A percentile compares a stretch with the other conserved stretches of the same genome.
These are phyloP conservation scores for Ambastaia sidthimunki DNA, from an alignment of 2,797 vertebrate species.

Conservation along the genomic window DNA sequence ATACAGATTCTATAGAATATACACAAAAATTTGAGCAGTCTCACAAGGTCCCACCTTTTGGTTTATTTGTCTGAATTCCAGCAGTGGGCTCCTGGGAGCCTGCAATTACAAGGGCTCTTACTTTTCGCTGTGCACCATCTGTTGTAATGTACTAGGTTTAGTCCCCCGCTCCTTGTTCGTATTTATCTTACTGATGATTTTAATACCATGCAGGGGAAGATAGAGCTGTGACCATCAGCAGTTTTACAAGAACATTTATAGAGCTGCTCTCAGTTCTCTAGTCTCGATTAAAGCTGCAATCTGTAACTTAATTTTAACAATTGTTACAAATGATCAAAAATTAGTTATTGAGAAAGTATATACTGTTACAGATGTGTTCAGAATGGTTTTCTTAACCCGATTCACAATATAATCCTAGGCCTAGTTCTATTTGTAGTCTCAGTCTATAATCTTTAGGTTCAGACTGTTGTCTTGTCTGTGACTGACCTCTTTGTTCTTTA, in stretches of 20 bases:
- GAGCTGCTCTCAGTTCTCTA: conserved; percentile 4
- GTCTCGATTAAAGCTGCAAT: conserved; percentile 14
- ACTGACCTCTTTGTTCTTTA: too few species aligned
- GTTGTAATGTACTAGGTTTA: conserved; percentile 49
- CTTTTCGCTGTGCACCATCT: conserved; percentile 57
- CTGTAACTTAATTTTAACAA: too few species aligned
- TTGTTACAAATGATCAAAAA: too few species aligned
- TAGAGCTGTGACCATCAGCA: conserved; percentile 34
- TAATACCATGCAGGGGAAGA: conserved; percentile 42
- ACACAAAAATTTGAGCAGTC: conserved; percentile 23
- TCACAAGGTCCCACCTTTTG: conserved; percentile 43
- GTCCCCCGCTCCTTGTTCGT: conserved; percentile 51
- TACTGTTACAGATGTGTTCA: too few species aligned
- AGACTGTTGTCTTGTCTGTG: too few species aligned
- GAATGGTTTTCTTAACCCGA: too few species aligned
- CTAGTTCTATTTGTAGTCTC: too few species aligned
- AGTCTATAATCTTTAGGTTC: too few species aligned
- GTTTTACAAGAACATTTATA: conserved; percentile 41
- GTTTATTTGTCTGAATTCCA: conserved; percentile 54
- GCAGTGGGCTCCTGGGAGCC: conserved; percentile 45
- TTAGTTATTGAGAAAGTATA: too few species aligned
- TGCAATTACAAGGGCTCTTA: conserved; percentile 62
- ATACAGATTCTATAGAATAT: conserved; percentile 25
- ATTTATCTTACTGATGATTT: conserved; percentile 54
- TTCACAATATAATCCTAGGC: too few species aligned